Evolutionary conservation across 2,888 invertebrate species (phyloP), one percentile per base, ranked within the genome.

Genomic region (Drosophila sordidula): DNA sequence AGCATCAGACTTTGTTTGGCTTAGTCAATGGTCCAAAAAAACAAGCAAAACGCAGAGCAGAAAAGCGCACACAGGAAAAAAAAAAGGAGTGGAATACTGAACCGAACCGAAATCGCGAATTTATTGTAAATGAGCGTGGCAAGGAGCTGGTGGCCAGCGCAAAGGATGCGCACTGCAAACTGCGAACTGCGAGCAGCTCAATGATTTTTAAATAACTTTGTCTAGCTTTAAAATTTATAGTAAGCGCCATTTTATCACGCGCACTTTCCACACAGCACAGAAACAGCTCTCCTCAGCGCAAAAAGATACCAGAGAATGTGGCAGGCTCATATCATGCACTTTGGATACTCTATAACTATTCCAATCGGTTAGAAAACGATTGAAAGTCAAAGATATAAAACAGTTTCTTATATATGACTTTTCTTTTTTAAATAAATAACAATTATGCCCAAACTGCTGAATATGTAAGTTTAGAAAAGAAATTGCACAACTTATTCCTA

Each of bases 1-100:
- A 89, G 86, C 82, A 87, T 87, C 86, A 87, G 86, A 87, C 90
- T 90, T 80, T 90, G 89, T 89, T 90, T 86, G 90, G 90, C 86
- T 90, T 86, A 86, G 89, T 84, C 90, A 89, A 86, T 89, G 89
- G 87, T 78, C 68, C 76, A 87, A 72, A 87, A 83, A 73, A 78
- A 58, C 25, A 25, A 34, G 50, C 46, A 58, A 66, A 66, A 56
- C 9, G 34, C 34, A 42, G 47, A 68, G 42, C 38, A 57, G 75
- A 64, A 61, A 46, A 50, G 46, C 45, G 59, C 78, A 70, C 64
- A 47, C 34, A 58, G 42, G 11, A 52, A 45, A 59, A 42, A 50
- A 39, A 41, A 18, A 42, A 9, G 26, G 47, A 47, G 34, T 25
- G n/a, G 54, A 54, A 63, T 46, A 49, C 47, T 61, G 46, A 78